Evolutionary conservation across 2,888 invertebrate species (phyloP), one percentile per base, ranked within the genome.

Genomic region (Pandemis corylana): DNA sequence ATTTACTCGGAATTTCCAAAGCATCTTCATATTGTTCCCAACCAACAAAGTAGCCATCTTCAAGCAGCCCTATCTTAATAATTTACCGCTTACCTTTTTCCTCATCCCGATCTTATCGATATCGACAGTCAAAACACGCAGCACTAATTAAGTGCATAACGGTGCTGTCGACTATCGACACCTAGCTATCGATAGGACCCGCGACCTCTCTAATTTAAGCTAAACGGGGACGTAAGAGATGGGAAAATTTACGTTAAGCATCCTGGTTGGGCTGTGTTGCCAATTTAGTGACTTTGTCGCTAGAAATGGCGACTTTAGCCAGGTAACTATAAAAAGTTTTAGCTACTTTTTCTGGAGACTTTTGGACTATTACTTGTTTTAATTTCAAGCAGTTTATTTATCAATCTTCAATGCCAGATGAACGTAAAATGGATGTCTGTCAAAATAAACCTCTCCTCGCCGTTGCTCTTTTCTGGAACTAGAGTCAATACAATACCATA

Each of bases 111-210:
- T 69, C 13, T 44, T 75, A 75, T 66, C 72, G 66, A 73, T 75
- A 72, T 77, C 76, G 76, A 68, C 76, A 76, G 76, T 76, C 77
- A 74, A 72, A 77, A 74, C 76, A 71, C 72, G 76, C 71, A 75
- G 69, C 75, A 75, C 77, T 78, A 78, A 77, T 78, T 78, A 78
- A 71, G 73, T 70, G 62, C 62, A 56, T 76, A 78, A 77, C 78
- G 76, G 78, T 78, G 65, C 76, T 65, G 75, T 78, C 77, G 75
- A 76, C 80, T 81, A 83, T 83, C 83, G 81, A 84, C 86, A 85
- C 85, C 83, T 82, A 77, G 79, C 80, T 82, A 82, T 82, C 76
- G 85, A 84, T 84, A 83, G 80, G 80, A 79, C 78, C 78, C 81
- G 80, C 75, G 76, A 77, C 76, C 72, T 59, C 75, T 76, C 64